Conservation (phyloP, 1,140 invertebrate species). For the Chlorops oryzae region DNA sequence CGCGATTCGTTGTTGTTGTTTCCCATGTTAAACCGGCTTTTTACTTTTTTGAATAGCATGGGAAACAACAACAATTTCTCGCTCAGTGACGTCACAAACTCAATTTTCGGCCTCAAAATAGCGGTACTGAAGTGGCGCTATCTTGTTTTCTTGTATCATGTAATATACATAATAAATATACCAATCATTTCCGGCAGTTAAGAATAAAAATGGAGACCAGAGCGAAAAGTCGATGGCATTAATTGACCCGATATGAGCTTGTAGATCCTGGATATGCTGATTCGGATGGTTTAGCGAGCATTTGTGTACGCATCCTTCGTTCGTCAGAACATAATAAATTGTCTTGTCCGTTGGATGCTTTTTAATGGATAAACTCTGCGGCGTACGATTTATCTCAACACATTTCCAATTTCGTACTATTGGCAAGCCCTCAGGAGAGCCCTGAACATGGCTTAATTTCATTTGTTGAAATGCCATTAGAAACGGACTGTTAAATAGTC, state of each 20-base stretch:
- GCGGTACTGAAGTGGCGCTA: not conserved
- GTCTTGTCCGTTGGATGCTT: conserved; percentile 60
- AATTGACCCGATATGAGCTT: conserved; percentile 73
- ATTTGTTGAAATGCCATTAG: conserved; percentile 54
- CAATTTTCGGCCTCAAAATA: not conserved
- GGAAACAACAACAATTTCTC: not conserved
- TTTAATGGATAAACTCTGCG: conserved; percentile 57
- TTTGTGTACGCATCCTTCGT: conserved; percentile 74
- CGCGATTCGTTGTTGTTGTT: not conserved
- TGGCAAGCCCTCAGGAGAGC: conserved; percentile 54
- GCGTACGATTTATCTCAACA: conserved; percentile 36
- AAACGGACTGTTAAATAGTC: conserved; percentile 42
- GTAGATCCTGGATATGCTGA: conserved; percentile 63
- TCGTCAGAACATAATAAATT: conserved; percentile 73
- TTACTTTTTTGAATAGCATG: not conserved
- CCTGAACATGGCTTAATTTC: conserved; percentile 59
- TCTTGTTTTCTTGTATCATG: not conserved
- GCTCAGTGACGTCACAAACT: too few species aligned
- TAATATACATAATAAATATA: conserved; percentile 18
- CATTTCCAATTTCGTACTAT: not conserved
- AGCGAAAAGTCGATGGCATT: conserved; percentile 73
- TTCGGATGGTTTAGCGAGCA: conserved; percentile 62
- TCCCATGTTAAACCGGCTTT: not conserved
- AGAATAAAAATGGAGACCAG: conserved; percentile 66
- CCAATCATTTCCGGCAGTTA: conserved; percentile 81